A percentile compares a stretch with the other conserved stretches of the same genome.
These are phyloP conservation scores for Paracanthobrama guichenoti DNA, from an alignment of 2,113 vertebrate species.

Conservation along the genomic window DNA sequence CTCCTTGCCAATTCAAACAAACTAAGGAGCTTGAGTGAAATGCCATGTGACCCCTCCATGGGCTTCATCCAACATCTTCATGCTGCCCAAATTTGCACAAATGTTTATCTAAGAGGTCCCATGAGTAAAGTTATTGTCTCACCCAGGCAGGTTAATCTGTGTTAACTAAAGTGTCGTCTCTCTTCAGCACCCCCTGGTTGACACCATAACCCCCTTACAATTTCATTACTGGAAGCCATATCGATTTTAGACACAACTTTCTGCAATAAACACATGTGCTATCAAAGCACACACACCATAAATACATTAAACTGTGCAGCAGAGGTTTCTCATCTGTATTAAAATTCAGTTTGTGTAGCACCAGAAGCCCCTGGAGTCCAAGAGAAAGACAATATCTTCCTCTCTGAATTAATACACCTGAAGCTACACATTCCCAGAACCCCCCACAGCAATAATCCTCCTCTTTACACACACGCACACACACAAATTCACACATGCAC, in stretches of 20 bases:
- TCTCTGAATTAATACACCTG: constrained; percentile 24
- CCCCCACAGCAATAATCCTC: neutral
- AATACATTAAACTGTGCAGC: constrained; percentile 4
- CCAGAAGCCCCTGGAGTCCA: neutral
- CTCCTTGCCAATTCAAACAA: constrained; percentile 63
- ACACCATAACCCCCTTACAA: neutral
- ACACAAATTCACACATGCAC: neutral
- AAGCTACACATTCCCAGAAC: constrained; percentile 4
- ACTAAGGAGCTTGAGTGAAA: constrained; percentile 64
- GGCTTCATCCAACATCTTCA: constrained; percentile 19
- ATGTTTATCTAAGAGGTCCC: neutral
- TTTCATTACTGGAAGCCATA: neutral
- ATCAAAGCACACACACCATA: constrained; percentile 6
- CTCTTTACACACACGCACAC: constrained; percentile 5
- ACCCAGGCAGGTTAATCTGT: constrained; percentile 2
- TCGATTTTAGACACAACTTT: constrained; percentile 8
- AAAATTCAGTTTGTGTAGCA: constrained; percentile 11
- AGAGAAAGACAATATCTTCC: constrained; percentile 16
- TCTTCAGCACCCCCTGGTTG: neutral
- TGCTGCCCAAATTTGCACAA: constrained; percentile 12
- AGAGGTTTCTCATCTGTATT: constrained; percentile 19
- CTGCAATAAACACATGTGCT: neutral
- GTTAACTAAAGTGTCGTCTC: constrained; percentile 20
- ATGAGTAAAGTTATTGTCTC: constrained; percentile 7
- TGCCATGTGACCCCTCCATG: constrained; percentile 60